A percentile compares a stretch with the other conserved stretches of the same genome.
Evolutionary conservation across 2,797 vertebrate genomes (phyloP).

Genomic region (Malacoraja senta): DNA sequence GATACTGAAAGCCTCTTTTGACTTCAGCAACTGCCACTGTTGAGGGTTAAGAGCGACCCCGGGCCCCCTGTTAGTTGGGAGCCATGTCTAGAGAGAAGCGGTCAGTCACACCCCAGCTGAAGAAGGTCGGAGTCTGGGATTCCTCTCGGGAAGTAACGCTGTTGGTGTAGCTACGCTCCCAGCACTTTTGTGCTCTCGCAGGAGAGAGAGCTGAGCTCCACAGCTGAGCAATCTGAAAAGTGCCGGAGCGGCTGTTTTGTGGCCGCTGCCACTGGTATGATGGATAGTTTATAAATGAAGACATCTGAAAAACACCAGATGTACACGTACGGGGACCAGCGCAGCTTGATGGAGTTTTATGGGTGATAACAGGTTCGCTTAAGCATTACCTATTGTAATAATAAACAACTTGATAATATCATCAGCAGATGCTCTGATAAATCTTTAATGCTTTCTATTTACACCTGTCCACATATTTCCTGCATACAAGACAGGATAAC

Average conservation of each 20-base stretch:
- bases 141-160: neutral
- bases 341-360: conserved; percentile 48
- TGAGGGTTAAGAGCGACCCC: neutral
- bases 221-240: conserved; percentile 83
- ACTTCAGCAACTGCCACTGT: too few relatives aligned
- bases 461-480: conserved; percentile 35
- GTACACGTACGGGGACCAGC: conserved; percentile 50
- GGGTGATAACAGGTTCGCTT: conserved; percentile 37
- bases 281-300: conserved; percentile 81
- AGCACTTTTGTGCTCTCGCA: conserved; percentile 18
- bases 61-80: neutral
- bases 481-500: conserved; percentile 3
- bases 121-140: neutral
- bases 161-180: neutral
- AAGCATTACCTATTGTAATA: conserved; percentile 36
- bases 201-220: conserved; percentile 62
- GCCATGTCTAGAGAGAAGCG: neutral
- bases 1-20: too few relatives aligned
- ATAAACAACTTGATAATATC: conserved; percentile 37
- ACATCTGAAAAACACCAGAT: conserved; percentile 51
- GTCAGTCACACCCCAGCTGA: neutral
- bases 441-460: conserved; percentile 38
- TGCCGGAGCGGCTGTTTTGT: conserved; percentile 81
- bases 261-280: conserved; percentile 69
- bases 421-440: conserved; percentile 32